Base-by-base conservation (phyloP, 2,888 invertebrate genomes). In the Netelia inedita region DNA sequence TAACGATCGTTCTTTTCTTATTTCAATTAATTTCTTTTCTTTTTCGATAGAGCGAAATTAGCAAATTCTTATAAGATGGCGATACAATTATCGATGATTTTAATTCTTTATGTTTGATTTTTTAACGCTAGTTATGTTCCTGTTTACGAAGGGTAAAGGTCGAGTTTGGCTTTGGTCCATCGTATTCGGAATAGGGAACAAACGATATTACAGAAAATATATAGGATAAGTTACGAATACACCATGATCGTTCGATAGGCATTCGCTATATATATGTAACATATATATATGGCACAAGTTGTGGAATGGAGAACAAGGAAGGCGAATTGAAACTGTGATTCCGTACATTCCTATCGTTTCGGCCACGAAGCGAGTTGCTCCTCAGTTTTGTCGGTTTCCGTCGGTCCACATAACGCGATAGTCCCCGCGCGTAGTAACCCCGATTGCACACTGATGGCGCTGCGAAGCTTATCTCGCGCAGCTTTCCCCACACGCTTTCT, bases 371-470 rank as follows among this genome's bases (percentile, higher is more conserved):
- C 16, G n/a, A 57, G 50, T 76, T 79, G 75, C 71, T 57, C 71
- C 71, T 75, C 65, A 55, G 83, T 83, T 79, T 71, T 75, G 69
- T 71, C 50, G 65, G 65, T 59, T 71, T 74, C 53, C 1, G 14
- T 28, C 43, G 55, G 55, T 19, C 19, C 19, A 63, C 79, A 55
- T 79, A 41, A 43, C 43, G 35, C 46, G 50, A 74, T 28, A 69
- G 55, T 68, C 61, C 63, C 63, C 43, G 28, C 43, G 35, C 43
- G 79, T 83, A 71, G 55, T 61, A 71, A 63, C 63, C 57, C 55
- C 79, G 83, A 83, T 83, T 79, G 83, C 83, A 28, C 74, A 83
- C 74, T 73, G 74, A 79, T 79, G 79, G 61, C 43, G 35, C 73
- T 76, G 41, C 72, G 16, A 28, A 61, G 79, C 83, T 83, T 79